Conservation (phyloP, 2,888 invertebrate species). For the Diarsia dahlii region DNA sequence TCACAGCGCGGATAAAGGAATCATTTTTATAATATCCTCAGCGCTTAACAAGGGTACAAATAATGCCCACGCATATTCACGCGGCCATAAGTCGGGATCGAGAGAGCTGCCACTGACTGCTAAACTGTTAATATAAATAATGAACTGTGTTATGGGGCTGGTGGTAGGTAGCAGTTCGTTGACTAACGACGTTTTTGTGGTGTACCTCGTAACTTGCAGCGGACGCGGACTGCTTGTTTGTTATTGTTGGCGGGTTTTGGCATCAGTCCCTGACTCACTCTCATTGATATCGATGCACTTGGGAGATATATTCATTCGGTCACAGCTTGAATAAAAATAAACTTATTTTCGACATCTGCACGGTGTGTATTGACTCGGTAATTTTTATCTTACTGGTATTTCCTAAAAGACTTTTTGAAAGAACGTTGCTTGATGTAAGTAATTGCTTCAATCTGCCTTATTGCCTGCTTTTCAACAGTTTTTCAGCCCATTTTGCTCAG, state of each 20-base stretch:
- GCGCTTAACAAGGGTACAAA: constrained; percentile 90
- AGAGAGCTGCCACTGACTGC: constrained; percentile 87
- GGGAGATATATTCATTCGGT: constrained; percentile 51
- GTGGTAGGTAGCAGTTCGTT: constrained; percentile 86
- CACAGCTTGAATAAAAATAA: constrained; percentile 53
- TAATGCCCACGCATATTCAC: constrained; percentile 91
- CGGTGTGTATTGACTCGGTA: not conserved
- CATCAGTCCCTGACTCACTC: constrained; percentile 63
- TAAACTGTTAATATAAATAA: constrained; percentile 91
- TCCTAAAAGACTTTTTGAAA: not conserved
- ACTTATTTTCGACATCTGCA: constrained; percentile 28
- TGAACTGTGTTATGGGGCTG: constrained; percentile 89
- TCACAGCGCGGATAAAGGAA: constrained; percentile 90
- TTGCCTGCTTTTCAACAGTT: not conserved
- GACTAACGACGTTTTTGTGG: constrained; percentile 88
- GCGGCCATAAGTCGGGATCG: constrained; percentile 88
- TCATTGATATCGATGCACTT: constrained; percentile 59
- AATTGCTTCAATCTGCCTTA: not conserved
- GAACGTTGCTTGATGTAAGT: not conserved
- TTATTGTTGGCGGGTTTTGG: constrained; percentile 69
- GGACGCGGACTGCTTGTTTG: constrained; percentile 63
- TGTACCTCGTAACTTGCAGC: constrained; percentile 78
- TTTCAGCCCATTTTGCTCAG: not conserved
- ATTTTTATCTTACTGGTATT: not conserved
- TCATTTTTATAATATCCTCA: constrained; percentile 91